Evolutionary conservation across 2,113 vertebrate species (phyloP).

Genomic region (Psittacula cyanocephala): DNA sequence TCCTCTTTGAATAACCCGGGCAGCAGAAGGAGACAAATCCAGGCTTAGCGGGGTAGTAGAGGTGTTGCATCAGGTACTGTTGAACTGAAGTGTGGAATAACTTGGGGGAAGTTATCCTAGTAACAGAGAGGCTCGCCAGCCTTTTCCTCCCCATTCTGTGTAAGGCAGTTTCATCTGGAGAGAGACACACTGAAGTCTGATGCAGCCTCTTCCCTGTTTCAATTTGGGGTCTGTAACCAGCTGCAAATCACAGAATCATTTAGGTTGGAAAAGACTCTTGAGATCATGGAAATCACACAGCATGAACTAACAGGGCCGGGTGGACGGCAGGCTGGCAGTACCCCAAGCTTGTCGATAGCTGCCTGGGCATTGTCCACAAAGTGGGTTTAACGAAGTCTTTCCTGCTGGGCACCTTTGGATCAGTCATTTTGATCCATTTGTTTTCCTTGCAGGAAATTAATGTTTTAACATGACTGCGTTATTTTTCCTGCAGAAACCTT

Average conservation of each 20-base stretch:
- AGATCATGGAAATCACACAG: not conserved
- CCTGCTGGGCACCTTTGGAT: not conserved
- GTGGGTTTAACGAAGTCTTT: not conserved
- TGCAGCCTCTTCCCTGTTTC: not conserved
- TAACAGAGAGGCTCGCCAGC: accelerated
- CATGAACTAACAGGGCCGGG: not conserved
- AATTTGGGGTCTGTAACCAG: not conserved
- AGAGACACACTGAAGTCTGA: not conserved
- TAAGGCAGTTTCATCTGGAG: not conserved
- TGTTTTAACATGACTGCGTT: not conserved
- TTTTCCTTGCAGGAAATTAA: not conserved
- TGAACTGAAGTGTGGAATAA: not conserved
- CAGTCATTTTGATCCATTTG: not conserved
- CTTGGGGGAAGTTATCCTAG: not conserved
- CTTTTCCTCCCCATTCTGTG: not conserved
- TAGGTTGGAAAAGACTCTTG: not conserved
- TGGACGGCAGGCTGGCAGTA: not conserved
- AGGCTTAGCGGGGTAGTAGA: accelerated
- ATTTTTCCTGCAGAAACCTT: not conserved
- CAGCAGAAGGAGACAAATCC: not conserved
- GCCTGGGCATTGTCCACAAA: not conserved
- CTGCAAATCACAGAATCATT: not conserved
- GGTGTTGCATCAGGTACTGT: not conserved
- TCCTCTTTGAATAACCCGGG: too few relatives aligned
- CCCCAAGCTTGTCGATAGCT: not conserved